Conservation (phyloP, 2,113 vertebrate genomes). For the Notarius lentiginosus region DNA sequence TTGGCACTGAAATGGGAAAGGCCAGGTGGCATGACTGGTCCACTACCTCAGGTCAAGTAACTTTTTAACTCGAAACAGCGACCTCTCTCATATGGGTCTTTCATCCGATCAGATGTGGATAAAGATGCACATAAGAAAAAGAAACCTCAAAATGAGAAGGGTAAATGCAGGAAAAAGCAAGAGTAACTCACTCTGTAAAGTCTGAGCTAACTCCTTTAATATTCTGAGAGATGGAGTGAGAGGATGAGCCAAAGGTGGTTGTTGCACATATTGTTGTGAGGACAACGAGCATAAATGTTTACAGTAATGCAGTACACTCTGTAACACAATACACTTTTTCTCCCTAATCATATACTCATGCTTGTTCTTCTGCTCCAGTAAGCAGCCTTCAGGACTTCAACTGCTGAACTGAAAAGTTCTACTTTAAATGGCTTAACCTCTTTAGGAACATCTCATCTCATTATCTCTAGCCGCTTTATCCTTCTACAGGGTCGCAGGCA, state of each 20-base stretch:
- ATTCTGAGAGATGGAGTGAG: not conserved
- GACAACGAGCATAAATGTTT: not conserved
- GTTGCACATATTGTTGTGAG: not conserved
- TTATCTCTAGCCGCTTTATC: too few relatives aligned
- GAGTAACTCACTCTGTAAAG: conserved; percentile 32
- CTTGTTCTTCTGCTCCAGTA: conserved; percentile 3
- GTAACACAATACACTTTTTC: not conserved
- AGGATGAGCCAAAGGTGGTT: not conserved
- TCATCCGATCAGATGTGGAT: not conserved
- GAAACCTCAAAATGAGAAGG: conserved; percentile 6
- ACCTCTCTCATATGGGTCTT: not conserved
- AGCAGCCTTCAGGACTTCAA: not conserved
- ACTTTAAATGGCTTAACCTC: not conserved
- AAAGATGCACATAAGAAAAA: conserved; percentile 26
- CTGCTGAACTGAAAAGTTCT: not conserved
- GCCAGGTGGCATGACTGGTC: not conserved
- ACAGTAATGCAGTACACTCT: not conserved
- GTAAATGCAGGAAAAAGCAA: not conserved
- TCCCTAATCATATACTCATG: not conserved
- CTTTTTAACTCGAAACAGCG: not conserved
- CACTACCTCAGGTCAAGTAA: not conserved
- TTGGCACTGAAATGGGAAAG: not conserved
- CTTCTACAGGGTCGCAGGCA: too few relatives aligned
- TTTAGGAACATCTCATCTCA: too few relatives aligned
- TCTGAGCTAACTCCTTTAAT: not conserved